phyloP scores from a whole-genome alignment of 2,888 invertebrate genomes.

The Operophtera brumata region DNA sequence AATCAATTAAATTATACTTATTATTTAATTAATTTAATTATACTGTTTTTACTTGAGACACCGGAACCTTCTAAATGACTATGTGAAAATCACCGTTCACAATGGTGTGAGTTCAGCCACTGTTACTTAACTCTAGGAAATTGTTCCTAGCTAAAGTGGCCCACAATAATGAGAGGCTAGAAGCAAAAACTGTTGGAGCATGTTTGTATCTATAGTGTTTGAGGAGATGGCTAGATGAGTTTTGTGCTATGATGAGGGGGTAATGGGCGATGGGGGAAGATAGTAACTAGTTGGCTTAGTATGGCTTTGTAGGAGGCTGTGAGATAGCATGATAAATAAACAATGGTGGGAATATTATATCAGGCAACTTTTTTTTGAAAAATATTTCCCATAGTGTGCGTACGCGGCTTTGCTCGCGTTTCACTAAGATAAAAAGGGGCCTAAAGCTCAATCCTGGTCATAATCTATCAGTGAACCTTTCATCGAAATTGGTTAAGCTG shows the following conservation, averaged over 20 bases:
- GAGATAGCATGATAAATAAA: neutral
- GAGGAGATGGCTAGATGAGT: constrained; percentile 12
- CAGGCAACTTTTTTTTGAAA: neutral
- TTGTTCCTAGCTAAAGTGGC: constrained; percentile 25
- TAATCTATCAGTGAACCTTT: too few relatives aligned
- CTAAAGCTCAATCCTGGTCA: too few relatives aligned
- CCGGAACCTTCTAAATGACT: too few relatives aligned
- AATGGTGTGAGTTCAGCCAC: constrained; percentile 7
- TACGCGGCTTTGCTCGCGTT: too few relatives aligned
- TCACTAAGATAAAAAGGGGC: too few relatives aligned
- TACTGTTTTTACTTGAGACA: too few relatives aligned
- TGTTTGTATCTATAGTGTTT: constrained; percentile 37
- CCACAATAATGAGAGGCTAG: constrained; percentile 28
- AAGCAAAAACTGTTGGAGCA: constrained; percentile 29
- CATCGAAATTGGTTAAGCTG: too few relatives aligned
- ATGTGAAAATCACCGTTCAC: neutral
- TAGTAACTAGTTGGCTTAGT: constrained; percentile 22
- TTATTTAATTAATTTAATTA: too few relatives aligned
- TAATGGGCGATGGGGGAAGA: constrained; percentile 18
- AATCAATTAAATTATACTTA: too few relatives aligned
- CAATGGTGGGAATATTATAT: neutral
- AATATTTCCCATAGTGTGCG: too few relatives aligned
- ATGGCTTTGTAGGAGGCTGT: constrained; percentile 14
- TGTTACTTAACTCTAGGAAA: constrained; percentile 19
- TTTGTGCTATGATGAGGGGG: constrained; percentile 14